Evolutionary conservation across 1,140 invertebrate genomes (phyloP).

Genomic region (Cataglyphis hispanica): DNA sequence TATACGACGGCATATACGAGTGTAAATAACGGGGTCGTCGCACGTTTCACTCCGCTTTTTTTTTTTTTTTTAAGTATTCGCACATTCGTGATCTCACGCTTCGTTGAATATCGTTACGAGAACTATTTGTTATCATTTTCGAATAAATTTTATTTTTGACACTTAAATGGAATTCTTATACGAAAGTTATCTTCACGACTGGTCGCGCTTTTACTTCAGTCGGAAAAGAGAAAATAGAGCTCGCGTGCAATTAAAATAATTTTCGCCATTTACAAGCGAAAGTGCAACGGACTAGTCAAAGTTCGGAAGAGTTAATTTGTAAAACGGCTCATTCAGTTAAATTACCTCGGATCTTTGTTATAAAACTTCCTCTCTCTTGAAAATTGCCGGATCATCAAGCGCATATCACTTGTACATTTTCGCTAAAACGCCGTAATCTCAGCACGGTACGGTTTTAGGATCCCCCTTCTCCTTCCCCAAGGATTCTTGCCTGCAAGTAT

Average conservation of each 20-base stretch:
- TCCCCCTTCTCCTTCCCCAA: neutral
- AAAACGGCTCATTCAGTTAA: constrained; percentile 51
- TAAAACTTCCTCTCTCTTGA: constrained; percentile 41
- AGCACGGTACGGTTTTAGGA: neutral
- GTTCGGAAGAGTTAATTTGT: constrained; percentile 53
- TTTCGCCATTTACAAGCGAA: constrained; percentile 33
- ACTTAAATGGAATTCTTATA: neutral
- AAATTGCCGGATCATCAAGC: constrained; percentile 52
- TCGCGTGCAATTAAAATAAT: constrained; percentile 57
- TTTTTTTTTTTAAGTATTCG: neutral
- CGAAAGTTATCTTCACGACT: neutral
- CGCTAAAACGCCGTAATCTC: constrained; percentile 38
- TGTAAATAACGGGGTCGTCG: constrained; percentile 65
- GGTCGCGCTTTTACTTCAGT: neutral
- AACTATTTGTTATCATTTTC: neutral
- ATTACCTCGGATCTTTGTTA: constrained; percentile 48
- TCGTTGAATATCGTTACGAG: constrained; percentile 26
- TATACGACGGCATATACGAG: constrained; percentile 60
- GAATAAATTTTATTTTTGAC: neutral
- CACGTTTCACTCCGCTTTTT: constrained; percentile 39
- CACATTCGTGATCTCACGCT: neutral
- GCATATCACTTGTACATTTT: constrained; percentile 51
- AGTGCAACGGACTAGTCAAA: constrained; percentile 41
- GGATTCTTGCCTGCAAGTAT: constrained; percentile 1
- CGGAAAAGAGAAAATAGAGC: constrained; percentile 30